Percentiles rank a stretch among this genome's conserved stretches.
Conservation (phyloP, 64 coral and sea anemone genomes). For the Exaiptasia diaphana region DNA sequence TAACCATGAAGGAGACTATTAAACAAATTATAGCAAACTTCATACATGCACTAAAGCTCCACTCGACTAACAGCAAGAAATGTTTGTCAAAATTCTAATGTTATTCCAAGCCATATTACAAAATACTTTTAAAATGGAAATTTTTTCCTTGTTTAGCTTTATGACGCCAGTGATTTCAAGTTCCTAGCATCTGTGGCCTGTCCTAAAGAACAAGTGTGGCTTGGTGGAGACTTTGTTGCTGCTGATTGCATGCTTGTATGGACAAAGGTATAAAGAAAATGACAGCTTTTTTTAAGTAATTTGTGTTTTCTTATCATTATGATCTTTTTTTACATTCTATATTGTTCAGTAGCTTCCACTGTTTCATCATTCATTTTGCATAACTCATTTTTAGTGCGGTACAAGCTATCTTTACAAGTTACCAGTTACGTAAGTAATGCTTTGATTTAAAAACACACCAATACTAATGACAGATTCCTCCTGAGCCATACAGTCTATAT, state of each 20-base stretch:
- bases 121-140: too few relatives aligned
- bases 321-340: background rate
- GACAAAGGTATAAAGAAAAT: slow-evolving; percentile 64
- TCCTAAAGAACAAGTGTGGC: slow-evolving; percentile 59
- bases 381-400: slow-evolving; percentile 34
- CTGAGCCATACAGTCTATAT: too few relatives aligned
- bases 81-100: too few relatives aligned
- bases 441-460: too few relatives aligned
- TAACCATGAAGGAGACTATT: too few relatives aligned
- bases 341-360: background rate
- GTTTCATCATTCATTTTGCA: background rate
- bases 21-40: too few relatives aligned
- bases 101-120: too few relatives aligned
- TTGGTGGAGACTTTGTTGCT: slow-evolving; percentile 83
- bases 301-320: background rate
- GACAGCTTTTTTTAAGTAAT: background rate
- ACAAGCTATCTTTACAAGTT: slow-evolving; percentile 61
- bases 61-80: too few relatives aligned
- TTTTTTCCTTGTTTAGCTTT: slow-evolving; percentile 47
- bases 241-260: slow-evolving; percentile 87
- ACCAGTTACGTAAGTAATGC: slow-evolving; percentile 39
- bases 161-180: slow-evolving; percentile 92
- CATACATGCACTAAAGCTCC: too few relatives aligned
- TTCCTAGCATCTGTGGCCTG: slow-evolving; percentile 79
- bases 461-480: too few relatives aligned